Base-by-base conservation (phyloP, 2,888 invertebrate species). In the Gasteruption jaculator region DNA sequence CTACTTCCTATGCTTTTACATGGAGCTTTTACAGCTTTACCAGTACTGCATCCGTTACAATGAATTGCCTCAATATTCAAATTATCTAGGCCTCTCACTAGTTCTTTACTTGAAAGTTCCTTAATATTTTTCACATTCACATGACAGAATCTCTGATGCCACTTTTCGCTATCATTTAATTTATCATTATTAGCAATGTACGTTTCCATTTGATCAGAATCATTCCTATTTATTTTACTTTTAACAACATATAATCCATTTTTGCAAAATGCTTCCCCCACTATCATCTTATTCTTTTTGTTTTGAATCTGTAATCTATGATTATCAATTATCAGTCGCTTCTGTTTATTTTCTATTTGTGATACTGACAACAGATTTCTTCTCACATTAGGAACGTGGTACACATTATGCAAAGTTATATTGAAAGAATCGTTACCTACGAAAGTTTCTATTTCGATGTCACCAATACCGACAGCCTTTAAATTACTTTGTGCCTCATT, bases 331-430 rank as follows among this genome's bases (percentile, higher is more conserved):
- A 43, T 25, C 7, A 43, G 3, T 16, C 18, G 11, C 30, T 43
- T 39, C 8, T 29, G 12, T 7, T 12, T 40, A 16, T 6, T 21
- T 36, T 43, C 40, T 15, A 43, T 40, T 16, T 46, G 40, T 3
- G 34, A 20, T 4, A 22, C 43, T 4, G 38, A 46, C 15, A 46
- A 12, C 15, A 46, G 7, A 8, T 46, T 46, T n/a, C 40, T 36
- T n/a, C 36, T 25, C 2, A 31, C 25, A 19, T 36, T 32, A 3
- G 43, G 43, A 5, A 46, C 33, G 11, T 36, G 14, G 4, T 38
- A 38, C n/a, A 45, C 35, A 11, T 45, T 38, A 2, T 11, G 18
- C 1, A 46, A 19, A 15, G 21, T 40, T 29, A 40, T 40, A 3
- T 7, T 18, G 5, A 14, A 20, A 5, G 2, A n/a, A n/a, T 22